A percentile compares a stretch with the other conserved stretches of the same genome.
phyloP scores from a whole-genome alignment of 2,113 vertebrate genomes.

The Microtus pennsylvanicus region DNA sequence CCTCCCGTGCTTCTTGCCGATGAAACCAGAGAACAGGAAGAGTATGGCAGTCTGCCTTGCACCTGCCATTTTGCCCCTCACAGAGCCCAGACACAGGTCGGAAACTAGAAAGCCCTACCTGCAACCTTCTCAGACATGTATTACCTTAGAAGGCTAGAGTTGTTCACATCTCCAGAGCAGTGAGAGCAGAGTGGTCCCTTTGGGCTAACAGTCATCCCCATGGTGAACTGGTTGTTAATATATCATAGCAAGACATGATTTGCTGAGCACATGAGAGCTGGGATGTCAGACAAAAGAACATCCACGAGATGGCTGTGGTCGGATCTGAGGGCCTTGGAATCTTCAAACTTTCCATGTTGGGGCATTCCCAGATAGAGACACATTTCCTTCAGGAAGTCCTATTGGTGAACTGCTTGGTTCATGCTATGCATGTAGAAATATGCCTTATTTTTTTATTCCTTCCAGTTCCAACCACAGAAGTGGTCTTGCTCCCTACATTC shows the following conservation, averaged over 20 bases:
- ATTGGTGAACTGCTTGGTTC: slow-evolving; percentile 89
- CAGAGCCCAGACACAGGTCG: slow-evolving; percentile 93
- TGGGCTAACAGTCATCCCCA: slow-evolving; percentile 96
- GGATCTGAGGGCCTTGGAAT: slow-evolving; percentile 93
- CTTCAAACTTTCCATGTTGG: slow-evolving; percentile 88
- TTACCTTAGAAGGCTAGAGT: slow-evolving; percentile 86
- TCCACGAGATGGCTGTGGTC: slow-evolving; percentile 89
- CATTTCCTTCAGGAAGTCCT: slow-evolving; percentile 92
- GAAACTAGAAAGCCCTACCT: slow-evolving; percentile 87
- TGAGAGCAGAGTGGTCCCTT: slow-evolving; percentile 94
- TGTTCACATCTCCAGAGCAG: slow-evolving; percentile 93
- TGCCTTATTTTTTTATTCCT: no score
- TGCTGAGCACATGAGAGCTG: slow-evolving; percentile 88
- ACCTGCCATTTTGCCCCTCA: slow-evolving; percentile 89
- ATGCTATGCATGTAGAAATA: neutral
- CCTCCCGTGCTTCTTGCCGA: slow-evolving; percentile 87
- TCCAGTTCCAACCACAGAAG: neutral
- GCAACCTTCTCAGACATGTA: slow-evolving; percentile 82
- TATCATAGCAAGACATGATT: slow-evolving; percentile 89
- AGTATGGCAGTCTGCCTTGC: slow-evolving; percentile 86
- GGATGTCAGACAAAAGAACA: slow-evolving; percentile 88
- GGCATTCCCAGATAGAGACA: slow-evolving; percentile 92
- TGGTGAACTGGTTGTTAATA: slow-evolving; percentile 96
- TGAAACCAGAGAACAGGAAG: slow-evolving; percentile 89
- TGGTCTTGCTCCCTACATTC: neutral